Evolutionary conservation across 1,140 invertebrate species (phyloP).

Genomic region (Thaumetopoea pityocampa): DNA sequence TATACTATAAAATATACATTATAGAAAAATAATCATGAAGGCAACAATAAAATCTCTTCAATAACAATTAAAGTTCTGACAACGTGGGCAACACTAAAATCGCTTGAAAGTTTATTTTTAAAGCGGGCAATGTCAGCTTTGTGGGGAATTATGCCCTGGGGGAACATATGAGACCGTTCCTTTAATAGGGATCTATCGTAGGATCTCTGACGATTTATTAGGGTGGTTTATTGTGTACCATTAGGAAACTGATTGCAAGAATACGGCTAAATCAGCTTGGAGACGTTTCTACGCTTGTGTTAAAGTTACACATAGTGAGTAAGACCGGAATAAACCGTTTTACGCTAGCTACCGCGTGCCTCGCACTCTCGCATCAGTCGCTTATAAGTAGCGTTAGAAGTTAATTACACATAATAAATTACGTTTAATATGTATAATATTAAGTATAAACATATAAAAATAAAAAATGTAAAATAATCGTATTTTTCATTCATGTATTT

Average conservation of each 20-base stretch:
- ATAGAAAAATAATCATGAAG: neutral
- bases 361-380: too few species aligned
- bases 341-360: too few species aligned
- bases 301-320: too few species aligned
- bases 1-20: neutral
- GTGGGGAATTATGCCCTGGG: slow-evolving; percentile 39
- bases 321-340: too few species aligned
- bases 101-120: slow-evolving; percentile 42
- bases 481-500: too few species aligned
- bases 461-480: too few species aligned
- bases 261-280: too few species aligned
- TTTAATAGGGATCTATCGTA: slow-evolving; percentile 63
- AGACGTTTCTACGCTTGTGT: too few species aligned
- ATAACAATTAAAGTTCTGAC: slow-evolving; percentile 45
- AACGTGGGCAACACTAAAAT: slow-evolving; percentile 32
- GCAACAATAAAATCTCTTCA: slow-evolving; percentile 8
- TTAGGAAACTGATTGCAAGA: slow-evolving; percentile 24
- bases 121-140: slow-evolving; percentile 38
- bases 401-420: too few species aligned
- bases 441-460: too few species aligned
- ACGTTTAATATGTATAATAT: too few species aligned
- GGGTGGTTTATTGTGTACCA: slow-evolving; percentile 38
- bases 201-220: slow-evolving; percentile 51
- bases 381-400: too few species aligned
- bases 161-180: slow-evolving; percentile 41